A percentile compares a stretch with the other conserved stretches of the same genome.
phyloP scores from a whole-genome alignment of 2,888 invertebrate species.

The Oligia fasciuncula region DNA sequence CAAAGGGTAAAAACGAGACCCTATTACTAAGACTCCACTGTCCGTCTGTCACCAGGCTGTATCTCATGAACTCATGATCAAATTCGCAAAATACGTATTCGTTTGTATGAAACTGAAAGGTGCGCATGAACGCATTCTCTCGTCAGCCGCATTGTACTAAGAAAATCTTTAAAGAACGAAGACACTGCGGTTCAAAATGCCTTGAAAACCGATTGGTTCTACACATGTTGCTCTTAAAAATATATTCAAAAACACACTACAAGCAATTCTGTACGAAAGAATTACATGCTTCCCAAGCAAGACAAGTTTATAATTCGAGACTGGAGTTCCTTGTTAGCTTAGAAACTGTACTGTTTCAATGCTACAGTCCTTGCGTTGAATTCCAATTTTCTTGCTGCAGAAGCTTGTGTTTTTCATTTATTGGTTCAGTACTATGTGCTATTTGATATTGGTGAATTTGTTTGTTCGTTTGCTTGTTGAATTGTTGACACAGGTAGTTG shows the following conservation, averaged over 20 bases:
- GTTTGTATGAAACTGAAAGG: neutral
- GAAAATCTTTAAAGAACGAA: neutral
- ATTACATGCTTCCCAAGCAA: slow-evolving; percentile 39
- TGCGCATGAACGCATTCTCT: too few relatives aligned
- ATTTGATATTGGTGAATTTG: slow-evolving; percentile 24
- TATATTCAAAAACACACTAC: slow-evolving; percentile 27
- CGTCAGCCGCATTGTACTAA: neutral
- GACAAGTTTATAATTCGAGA: slow-evolving; percentile 70
- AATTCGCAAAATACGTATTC: too few relatives aligned
- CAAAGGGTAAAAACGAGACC: too few relatives aligned
- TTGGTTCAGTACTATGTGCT: slow-evolving; percentile 26
- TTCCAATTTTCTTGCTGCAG: slow-evolving; percentile 63
- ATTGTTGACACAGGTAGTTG: neutral
- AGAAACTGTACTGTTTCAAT: slow-evolving; percentile 49
- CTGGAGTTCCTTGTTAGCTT: slow-evolving; percentile 68
- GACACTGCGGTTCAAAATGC: neutral
- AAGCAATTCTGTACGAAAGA: slow-evolving; percentile 38
- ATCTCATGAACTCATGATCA: too few relatives aligned
- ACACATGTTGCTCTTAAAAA: slow-evolving; percentile 32
- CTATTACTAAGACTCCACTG: too few relatives aligned
- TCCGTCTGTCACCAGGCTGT: too few relatives aligned
- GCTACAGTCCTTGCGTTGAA: slow-evolving; percentile 51
- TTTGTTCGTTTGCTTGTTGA: slow-evolving; percentile 13
- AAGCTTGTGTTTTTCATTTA: slow-evolving; percentile 34
- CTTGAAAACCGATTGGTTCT: neutral